These are phyloP conservation scores for Mesorhabditis belari DNA, from an alignment of 2,888 invertebrate species.

Conservation along the genomic window DNA sequence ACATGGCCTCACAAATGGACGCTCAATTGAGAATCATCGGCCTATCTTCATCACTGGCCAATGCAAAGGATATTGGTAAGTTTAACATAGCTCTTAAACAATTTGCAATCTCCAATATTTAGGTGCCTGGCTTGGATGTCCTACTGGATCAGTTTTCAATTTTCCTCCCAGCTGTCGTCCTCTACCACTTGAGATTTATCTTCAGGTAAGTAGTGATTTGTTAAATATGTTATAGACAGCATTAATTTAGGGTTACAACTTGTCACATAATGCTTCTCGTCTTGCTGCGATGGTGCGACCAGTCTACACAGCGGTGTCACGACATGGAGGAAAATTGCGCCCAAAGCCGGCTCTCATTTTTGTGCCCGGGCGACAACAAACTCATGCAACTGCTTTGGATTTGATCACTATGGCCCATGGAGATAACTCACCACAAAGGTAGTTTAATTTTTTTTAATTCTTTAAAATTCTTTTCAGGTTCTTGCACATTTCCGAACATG, in stretches of 20 bases:
- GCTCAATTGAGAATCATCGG: conserved; percentile 68
- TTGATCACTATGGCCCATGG: conserved; percentile 86
- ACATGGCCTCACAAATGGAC: conserved; percentile 83
- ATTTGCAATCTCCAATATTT: no score
- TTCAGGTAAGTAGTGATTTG: conserved; percentile 61
- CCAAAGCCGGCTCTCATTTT: conserved; percentile 81
- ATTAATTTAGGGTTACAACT: conserved; percentile 76
- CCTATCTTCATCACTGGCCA: conserved; percentile 82
- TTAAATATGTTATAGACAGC: neutral
- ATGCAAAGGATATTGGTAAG: conserved; percentile 65
- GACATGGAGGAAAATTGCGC: conserved; percentile 57
- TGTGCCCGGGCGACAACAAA: conserved; percentile 64
- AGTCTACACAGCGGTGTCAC: conserved; percentile 66
- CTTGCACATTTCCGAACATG: conserved; percentile 62
- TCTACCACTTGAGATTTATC: conserved; percentile 85
- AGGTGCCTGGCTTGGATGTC: conserved; percentile 64
- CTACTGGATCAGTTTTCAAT: conserved; percentile 87
- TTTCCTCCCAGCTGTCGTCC: conserved; percentile 97
- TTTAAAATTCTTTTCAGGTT: no score
- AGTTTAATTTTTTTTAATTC: no score
- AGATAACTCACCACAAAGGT: conserved; percentile 75
- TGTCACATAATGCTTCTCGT: conserved; percentile 90
- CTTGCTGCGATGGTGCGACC: conserved; percentile 96
- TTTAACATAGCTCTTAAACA: no score
- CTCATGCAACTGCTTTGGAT: conserved; percentile 80